Evolutionary conservation across 2,888 invertebrate genomes (phyloP).

Genomic region (Epistrophe eligans): DNA sequence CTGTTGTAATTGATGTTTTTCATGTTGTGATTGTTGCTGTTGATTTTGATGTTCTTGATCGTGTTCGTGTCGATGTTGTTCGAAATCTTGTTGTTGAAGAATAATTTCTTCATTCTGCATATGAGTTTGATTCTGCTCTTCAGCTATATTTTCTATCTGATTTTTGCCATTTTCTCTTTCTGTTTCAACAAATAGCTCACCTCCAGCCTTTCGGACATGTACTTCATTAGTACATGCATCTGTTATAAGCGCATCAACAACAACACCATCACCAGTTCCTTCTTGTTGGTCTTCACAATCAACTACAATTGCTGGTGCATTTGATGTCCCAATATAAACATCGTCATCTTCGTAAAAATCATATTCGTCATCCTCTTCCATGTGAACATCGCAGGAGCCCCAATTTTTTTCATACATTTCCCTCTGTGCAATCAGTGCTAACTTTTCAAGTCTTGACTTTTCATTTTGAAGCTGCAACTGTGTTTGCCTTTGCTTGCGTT

Average conservation of each 20-base stretch:
- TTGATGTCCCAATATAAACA: constrained; percentile 76
- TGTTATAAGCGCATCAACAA: too few species aligned
- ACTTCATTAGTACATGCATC: background rate
- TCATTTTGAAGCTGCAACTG: constrained; percentile 87
- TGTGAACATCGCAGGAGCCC: constrained; percentile 79
- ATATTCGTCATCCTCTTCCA: constrained; percentile 82
- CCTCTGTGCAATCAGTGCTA: constrained; percentile 85
- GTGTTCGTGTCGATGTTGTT: constrained; percentile 59
- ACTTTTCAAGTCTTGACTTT: constrained; percentile 83
- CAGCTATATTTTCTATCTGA: background rate
- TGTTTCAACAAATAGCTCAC: constrained; percentile 10
- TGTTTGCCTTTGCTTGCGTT: constrained; percentile 86
- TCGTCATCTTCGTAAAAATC: constrained; percentile 80
- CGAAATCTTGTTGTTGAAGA: constrained; percentile 77
- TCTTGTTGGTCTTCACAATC: constrained; percentile 26
- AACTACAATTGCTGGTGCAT: constrained; percentile 11
- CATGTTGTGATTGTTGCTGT: constrained; percentile 56
- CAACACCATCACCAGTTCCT: background rate
- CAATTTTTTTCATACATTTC: constrained; percentile 81
- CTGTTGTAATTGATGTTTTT: constrained; percentile 50
- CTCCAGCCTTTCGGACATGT: background rate
- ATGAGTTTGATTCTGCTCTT: constrained; percentile 36
- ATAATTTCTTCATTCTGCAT: constrained; percentile 34
- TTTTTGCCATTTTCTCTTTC: constrained; percentile 28
- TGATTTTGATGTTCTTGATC: constrained; percentile 79